Base-by-base conservation (phyloP, 2,797 vertebrate species). In the Gambelia wislizenii region DNA sequence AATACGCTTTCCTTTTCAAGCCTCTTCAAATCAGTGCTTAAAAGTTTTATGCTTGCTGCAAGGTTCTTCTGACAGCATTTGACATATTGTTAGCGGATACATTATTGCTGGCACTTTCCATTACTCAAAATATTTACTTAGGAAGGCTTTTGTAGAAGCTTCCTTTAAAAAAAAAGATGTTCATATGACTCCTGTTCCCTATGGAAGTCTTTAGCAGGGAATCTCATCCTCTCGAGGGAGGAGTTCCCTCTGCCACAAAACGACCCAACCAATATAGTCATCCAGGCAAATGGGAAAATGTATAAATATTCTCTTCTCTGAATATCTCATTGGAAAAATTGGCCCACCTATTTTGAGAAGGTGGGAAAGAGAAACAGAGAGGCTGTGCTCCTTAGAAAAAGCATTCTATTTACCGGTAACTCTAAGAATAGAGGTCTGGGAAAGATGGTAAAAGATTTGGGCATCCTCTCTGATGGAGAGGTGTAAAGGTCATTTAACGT, bases 81-180 rank as follows among this genome's bases (percentile, higher is more conserved):
- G 96, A 96, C 89, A 25, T 18, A 9, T n/a, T 1, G 70, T 39
- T 93, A 94, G 93, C 89, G 81, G 89, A 83, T 88, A 93, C 86
- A 86, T 87, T 85, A 93, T 89, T 90, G 89, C 83, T 94, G 94
- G 93, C 94, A 93, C 90, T 91, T 95, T 95, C 87, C 87, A 80
- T 74, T 75, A 94, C 90, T 47, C 67, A 92, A 96, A 96, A 96
- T 93, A 95, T 95, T 96, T 95, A 94, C 87, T 90, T 33, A 52
- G 59, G 59, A 49, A 69, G 33, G 20, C 33, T 84, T 44, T 67
- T 18, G 8, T 33, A 69, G 33, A 69, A 90, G 44, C 70, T 93
- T 91, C 90, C 36, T 93, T 80, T 85, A 92, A 75, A 80, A 87
- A 49, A 18, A 30, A 18, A n/a, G 7, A 61, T 92, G 87, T 89